Evolutionary conservation across 2,113 vertebrate genomes (phyloP), one percentile per base, ranked within the genome.

Genomic region (Boleophthalmus pectinirostris): DNA sequence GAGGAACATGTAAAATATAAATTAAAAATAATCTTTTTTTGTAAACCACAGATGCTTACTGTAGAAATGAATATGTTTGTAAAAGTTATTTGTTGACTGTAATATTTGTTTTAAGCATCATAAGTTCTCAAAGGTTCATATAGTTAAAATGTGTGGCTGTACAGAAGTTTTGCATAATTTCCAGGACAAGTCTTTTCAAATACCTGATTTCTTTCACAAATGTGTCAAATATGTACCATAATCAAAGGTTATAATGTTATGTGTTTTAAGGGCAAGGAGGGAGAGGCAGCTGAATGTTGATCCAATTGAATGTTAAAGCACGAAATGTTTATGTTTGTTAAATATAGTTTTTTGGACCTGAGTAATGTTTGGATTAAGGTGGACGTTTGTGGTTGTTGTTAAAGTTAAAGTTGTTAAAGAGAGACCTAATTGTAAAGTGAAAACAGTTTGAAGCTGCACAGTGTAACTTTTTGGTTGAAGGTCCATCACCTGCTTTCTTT

Each of bases 241-340:
- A n/a, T 64, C 3, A 23, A 16, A 70, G 35, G 24, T 75, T 21
- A 49, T 66, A 13, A 63, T 80, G 75, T 24, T 77, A 73, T 68
- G 57, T 68, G 63, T 71, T 66, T 21, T 58, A 66, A 64, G 56
- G 68, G 12, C 7, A 54, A 1, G 20, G 69, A 80, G 16, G 13
- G n/a, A 29, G 25, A 45, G 76, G 69, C 73, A 75, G 75, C 73
- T 83, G 73, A 82, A 83, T 85, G 81, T 68, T 66, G 35, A 77
- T 74, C 60, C 33, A 66, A 49, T 14, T 23, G 74, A 81, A 80
- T 72, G 68, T 81, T 70, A 57, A 70, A 1, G 78, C 35, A 35
- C 72, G 21, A 79, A 71, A 72, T 75, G 63, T 74, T 68, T 69
- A 63, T 72, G 38, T 80, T 58, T 57, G 21, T 57, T 13, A 57